Conservation (phyloP, 2,797 vertebrate genomes). For the Sparidentex hasta region DNA sequence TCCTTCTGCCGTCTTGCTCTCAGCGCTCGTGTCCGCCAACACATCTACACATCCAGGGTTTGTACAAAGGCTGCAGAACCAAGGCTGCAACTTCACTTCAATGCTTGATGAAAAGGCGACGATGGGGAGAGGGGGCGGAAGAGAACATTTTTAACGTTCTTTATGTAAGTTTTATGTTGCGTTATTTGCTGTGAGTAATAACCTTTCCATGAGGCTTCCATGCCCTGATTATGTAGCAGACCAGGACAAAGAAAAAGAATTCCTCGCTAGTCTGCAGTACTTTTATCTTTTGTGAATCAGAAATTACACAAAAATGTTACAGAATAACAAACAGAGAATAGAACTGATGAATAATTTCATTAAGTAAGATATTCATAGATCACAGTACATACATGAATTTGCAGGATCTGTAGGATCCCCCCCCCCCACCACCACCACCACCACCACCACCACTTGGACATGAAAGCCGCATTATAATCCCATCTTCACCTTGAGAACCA, state of each 20-base stretch:
- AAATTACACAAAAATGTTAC: conserved; percentile 1
- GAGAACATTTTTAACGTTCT: conserved; percentile 2
- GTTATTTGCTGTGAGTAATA: conserved; percentile 38
- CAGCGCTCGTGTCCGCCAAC: conserved; percentile 20
- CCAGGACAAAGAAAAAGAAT: not conserved
- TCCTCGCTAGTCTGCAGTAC: not conserved
- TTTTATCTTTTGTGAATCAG: not conserved
- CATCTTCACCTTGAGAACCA: conserved; percentile 11
- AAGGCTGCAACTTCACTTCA: conserved; percentile 53
- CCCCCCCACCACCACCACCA: too few species aligned
- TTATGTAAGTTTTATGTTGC: conserved; percentile 16
- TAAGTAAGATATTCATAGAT: not conserved
- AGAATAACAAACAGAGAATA: not conserved
- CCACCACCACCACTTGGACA: not conserved
- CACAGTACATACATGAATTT: not conserved
- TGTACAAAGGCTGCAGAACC: conserved; percentile 41
- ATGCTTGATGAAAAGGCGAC: conserved; percentile 27
- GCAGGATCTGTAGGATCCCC: too few species aligned
- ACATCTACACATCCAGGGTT: conserved; percentile 13
- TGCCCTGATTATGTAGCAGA: conserved; percentile 11
- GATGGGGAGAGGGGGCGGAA: conserved; percentile 15
- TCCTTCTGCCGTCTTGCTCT: conserved; percentile 37
- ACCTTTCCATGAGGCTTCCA: conserved; percentile 15
- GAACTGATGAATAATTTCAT: not conserved
- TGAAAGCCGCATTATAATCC: not conserved